These are phyloP conservation scores for Catocala sponsa DNA, from an alignment of 2,888 invertebrate species.

Conservation along the genomic window DNA sequence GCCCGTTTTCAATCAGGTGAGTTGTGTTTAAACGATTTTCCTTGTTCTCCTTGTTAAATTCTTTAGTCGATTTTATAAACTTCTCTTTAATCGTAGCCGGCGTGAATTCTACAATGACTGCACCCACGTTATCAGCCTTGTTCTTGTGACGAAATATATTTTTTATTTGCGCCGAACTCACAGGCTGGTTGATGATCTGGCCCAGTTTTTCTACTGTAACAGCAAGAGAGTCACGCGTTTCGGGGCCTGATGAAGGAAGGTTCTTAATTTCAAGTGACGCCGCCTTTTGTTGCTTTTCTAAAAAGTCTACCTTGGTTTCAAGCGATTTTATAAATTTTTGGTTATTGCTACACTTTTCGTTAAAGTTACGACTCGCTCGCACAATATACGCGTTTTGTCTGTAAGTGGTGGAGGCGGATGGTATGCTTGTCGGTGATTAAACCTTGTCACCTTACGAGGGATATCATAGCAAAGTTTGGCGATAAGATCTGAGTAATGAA, in stretches of 20 bases:
- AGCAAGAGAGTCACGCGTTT: not conserved
- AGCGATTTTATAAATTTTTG: too few species aligned
- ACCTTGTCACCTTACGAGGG: too few species aligned
- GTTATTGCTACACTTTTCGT: constrained; percentile 6
- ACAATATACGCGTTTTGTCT: too few species aligned
- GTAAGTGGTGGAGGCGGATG: too few species aligned
- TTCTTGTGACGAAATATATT: not conserved
- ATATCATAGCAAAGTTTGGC: too few species aligned
- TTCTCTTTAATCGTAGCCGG: constrained; percentile 2
- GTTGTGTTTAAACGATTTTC: constrained; percentile 10
- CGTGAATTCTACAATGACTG: constrained; percentile 10
- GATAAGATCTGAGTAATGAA: too few species aligned
- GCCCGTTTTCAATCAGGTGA: not conserved
- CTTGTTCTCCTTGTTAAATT: constrained; percentile 3
- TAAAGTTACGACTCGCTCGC: too few species aligned
- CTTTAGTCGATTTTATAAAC: constrained; percentile 7
- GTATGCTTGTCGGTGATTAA: too few species aligned
- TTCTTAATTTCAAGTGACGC: constrained; percentile 2
- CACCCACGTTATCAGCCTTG: not conserved
- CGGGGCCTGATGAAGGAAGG: not conserved
- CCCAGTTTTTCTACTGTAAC: not conserved
- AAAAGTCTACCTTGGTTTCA: too few species aligned
- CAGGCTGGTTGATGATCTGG: not conserved
- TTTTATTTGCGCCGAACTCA: not conserved
- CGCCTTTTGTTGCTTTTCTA: too few species aligned